Evolutionary conservation across 2,113 vertebrate species (phyloP), one percentile per base, ranked within the genome.

Genomic region (Shinisaurus crocodilurus): DNA sequence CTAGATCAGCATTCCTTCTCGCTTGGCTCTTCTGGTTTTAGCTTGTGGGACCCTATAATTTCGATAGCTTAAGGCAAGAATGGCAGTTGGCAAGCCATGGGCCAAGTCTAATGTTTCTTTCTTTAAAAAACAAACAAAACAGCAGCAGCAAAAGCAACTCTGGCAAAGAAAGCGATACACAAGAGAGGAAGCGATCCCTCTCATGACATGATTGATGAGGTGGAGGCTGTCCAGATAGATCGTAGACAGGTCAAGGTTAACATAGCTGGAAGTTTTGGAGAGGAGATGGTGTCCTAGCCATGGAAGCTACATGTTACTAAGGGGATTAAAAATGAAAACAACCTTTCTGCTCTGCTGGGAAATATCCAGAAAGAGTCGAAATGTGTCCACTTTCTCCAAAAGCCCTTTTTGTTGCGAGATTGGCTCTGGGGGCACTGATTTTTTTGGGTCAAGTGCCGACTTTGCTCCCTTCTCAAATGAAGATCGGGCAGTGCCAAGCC

Each of bases 201-300:
- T 23, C 60, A 63, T 63, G 34, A 20, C 15, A 76, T 82, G 72
- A 79, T 90, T 63, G 15, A 8, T 72, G 76, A 76, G 40, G 75
- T 37, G 29, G 37, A 25, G 70, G 0, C 89, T 95, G 94, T 88
- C 85, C 63, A 89, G 89, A 43, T 48, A 87, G 37, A 88, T 37
- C 43, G 16, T 79, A 70, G 75, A 5, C 32, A 91, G 63, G 65
- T 45, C 86, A 86, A 76, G n/a, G 40, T 89, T 92, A 57, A 87
- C 6, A 32, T 20, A 85, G 86, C 74, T 93, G 91, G 85, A 94
- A 89, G 25, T 40, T 93, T 76, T 85, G 60, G 89, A 85, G 63
- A 23, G 34, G 23, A 72, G 88, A 88, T 82, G 15, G 1, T 67
- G 27, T 86, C 72, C 43, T 45, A 92, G 23, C 43, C 63, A 20